Base-by-base conservation (phyloP, 2,113 vertebrate species). In the Anseranas semipalmata region DNA sequence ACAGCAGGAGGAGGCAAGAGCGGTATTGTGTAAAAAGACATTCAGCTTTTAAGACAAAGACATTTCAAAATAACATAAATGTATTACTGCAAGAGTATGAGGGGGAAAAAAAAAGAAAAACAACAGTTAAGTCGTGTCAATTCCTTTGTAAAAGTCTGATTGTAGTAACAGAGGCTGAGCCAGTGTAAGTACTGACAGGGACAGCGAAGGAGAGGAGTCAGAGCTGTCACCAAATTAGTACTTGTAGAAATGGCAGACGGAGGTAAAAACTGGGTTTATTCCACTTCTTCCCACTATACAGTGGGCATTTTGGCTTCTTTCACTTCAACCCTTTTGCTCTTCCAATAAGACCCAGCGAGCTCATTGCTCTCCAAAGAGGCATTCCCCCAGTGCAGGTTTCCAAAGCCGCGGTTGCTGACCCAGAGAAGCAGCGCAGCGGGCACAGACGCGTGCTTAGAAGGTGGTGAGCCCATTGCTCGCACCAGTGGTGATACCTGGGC, bases 361-460 rank as follows among this genome's bases (percentile, higher is more conserved):
- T 77, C 33, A 32, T 0, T 60, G 7, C 33, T 56, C 25, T 85
- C 32, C 24, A 53, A 56, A 27, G 56, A 85, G n/a, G 10, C 33
- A 24, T 28, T 35, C 27, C 33, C 28, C 65, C 43, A 28, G n/a
- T 3, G 28, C 39, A 32, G 24, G 37, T 58, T 80, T n/a, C 37
- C 27, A 33, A n/a, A 79, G 13, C 8, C 14, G 24, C 33, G 35
- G 6, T 19, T 15, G 3, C 48, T 41, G 16, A 12, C 7, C 2
- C 67, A 15, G 62, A 28, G 62, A 27, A 27, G 33, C 3, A 8
- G 24, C 2, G 9, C 28, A 13, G 7, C 19, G 3, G 55, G 30
- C 45, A 70, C 48, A 52, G 39, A 33, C 60, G 43, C 1, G 0
- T 2, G 9, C 0, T 0, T 0, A 3, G 60, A 18, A 90, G 32